Evolutionary conservation across 2,113 vertebrate genomes (phyloP).

Genomic region (Ailuropoda melanoleuca): DNA sequence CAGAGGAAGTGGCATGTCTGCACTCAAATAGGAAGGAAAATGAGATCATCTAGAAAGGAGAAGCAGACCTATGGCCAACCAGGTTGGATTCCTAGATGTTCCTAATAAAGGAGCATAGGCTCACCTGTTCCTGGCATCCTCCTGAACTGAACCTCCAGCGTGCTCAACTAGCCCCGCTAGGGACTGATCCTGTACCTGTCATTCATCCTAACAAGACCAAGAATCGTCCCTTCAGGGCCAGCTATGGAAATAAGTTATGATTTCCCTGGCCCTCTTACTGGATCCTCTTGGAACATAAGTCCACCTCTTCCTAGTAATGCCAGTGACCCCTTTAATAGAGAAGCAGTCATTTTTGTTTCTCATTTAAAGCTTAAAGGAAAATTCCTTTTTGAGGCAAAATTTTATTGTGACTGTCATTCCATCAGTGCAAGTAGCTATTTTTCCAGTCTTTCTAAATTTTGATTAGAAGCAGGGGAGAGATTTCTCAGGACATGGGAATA

Average conservation of each 20-base stretch:
- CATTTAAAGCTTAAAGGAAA: slow-evolving; percentile 9
- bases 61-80: not conserved
- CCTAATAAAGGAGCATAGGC: not conserved
- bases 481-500: slow-evolving; percentile 2
- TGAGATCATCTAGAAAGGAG: not conserved
- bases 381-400: not conserved
- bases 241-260: not conserved
- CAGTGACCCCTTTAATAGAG: not conserved
- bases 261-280: not conserved
- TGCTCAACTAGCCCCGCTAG: not conserved
- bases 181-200: not conserved
- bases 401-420: not conserved
- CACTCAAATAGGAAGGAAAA: not conserved
- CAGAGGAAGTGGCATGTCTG: not conserved
- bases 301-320: not conserved
- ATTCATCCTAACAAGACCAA: not conserved
- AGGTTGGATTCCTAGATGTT: not conserved
- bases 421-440: not conserved
- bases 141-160: not conserved
- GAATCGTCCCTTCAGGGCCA: not conserved
- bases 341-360: not conserved
- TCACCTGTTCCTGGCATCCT: not conserved
- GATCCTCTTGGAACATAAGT: not conserved
- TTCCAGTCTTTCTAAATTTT: not conserved
- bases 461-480: not conserved